Evolutionary conservation across 2,113 vertebrate genomes (phyloP), one percentile per base, ranked within the genome.

Genomic region (Mugil cephalus): DNA sequence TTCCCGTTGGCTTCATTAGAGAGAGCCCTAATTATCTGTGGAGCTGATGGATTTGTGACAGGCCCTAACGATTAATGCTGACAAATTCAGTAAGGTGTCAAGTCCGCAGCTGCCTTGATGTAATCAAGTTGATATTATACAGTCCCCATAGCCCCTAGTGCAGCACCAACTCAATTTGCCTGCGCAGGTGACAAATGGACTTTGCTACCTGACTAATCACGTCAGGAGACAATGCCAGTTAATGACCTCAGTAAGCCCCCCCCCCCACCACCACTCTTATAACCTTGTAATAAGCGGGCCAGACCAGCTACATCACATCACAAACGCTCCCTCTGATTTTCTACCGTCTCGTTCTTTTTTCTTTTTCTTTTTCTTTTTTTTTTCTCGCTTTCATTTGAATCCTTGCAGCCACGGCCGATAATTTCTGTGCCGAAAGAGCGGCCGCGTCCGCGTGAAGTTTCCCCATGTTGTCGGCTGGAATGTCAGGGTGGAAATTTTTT

Each of bases 41-140:
- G 95, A 95, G 96, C 96, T 99, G 97, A 99, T 98, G 97, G 97
- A 98, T 99, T 97, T 97, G 96, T 99, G 98, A 99, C 96, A 96
- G 87, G 96, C 94, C 94, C 95, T 95, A 98, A 96, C 96, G 96
- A 99, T 99, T 98, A 99, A 98, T 97, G 97, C 96, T 95, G 97
- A 99, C 97, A 97, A 98, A 99, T 99, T 97, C 96, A 96, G 97
- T 96, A 96, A 98, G 96, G 96, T 99, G 98, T 99, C 97, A 98
- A 95, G 95, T 98, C 96, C 94, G 96, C 96, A 96, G 97, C 95
- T 96, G 95, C 96, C 97, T 98, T 98, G 97, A 98, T 98, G 97
- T 98, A 98, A 99, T 98, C 97, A 98, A 96, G 95, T 95, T 97
- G 96, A 97, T 97, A 98, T 98, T 97, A 99, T 97, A 96, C 97